phyloP scores from a whole-genome alignment of 2,113 vertebrate species.

The Caloenas nicobarica region DNA sequence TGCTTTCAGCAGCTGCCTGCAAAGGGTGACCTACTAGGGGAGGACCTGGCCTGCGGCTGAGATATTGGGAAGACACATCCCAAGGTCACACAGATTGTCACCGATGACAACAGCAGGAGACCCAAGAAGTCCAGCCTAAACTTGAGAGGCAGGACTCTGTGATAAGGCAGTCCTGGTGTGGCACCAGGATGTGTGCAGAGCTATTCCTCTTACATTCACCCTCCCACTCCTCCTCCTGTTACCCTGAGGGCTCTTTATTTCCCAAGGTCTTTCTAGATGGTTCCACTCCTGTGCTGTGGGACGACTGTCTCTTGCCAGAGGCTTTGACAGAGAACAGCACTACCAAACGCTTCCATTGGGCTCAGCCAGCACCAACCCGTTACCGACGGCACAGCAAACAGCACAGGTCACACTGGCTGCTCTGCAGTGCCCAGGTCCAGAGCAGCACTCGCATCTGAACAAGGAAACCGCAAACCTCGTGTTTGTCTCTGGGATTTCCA shows the following conservation, averaged over 20 bases:
- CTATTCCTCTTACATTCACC: not conserved
- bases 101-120: not conserved
- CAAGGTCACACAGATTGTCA: not conserved
- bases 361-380: not conserved
- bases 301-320: not conserved
- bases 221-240: not conserved
- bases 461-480: not conserved
- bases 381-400: not conserved
- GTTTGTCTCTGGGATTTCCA: not conserved
- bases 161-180: not conserved
- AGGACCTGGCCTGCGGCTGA: no score
- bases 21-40: no score
- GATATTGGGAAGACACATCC: no score
- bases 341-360: not conserved
- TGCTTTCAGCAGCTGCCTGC: no score
- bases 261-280: not conserved
- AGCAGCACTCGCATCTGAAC: not conserved
- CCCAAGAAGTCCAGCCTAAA: not conserved
- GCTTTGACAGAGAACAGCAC: not conserved
- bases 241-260: not conserved
- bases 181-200: fast-evolving
- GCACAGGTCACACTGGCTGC: not conserved
- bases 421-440: not conserved
- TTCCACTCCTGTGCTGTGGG: not conserved
- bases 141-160: not conserved